phyloP scores from a whole-genome alignment of 2,797 vertebrate genomes.

The Onychomys torridus region DNA sequence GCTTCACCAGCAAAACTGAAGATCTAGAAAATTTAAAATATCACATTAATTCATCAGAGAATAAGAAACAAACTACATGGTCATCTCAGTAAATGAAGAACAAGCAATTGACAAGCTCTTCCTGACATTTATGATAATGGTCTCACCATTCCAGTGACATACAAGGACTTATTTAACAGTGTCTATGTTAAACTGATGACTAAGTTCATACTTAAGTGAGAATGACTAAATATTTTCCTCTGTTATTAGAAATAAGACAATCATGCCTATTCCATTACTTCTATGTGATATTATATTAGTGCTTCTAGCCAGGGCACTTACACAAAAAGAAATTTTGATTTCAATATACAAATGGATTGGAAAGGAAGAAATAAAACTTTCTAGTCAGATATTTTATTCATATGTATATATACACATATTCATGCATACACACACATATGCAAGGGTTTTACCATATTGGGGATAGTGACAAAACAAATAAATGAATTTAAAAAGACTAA shows the following conservation, averaged over 20 bases:
- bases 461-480: background rate
- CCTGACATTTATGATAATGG: background rate
- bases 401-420: no score
- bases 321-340: background rate
- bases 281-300: background rate
- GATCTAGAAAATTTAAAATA: conserved; percentile 83
- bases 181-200: background rate
- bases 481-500: background rate
- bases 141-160: background rate
- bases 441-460: background rate
- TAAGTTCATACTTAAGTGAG: background rate
- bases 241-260: background rate
- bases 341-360: background rate
- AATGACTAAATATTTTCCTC: background rate
- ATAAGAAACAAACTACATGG: background rate
- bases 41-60: conserved; percentile 13
- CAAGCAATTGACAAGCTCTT: background rate
- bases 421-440: no score
- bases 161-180: background rate
- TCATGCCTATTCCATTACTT: background rate
- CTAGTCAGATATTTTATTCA: background rate
- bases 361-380: conserved; percentile 22
- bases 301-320: background rate
- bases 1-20: conserved; percentile 86
- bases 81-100: background rate